These are phyloP conservation scores for Lagocephalus sceleratus DNA, from an alignment of 2,797 vertebrate genomes.

Conservation along the genomic window DNA sequence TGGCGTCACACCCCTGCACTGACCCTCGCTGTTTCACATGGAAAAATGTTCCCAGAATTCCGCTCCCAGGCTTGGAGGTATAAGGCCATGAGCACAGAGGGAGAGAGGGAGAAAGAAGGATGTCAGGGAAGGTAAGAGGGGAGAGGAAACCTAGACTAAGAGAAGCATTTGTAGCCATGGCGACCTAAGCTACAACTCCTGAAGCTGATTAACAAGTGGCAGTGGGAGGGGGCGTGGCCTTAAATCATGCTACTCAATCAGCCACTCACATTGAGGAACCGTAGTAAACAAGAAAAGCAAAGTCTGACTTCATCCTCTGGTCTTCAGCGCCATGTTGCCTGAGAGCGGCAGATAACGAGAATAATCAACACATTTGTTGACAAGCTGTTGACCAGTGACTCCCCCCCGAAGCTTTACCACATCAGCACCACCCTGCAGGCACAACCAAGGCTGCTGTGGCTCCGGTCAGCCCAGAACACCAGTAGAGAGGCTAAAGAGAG, in stretches of 20 bases:
- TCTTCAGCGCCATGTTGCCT: neutral
- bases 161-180: constrained; percentile 66
- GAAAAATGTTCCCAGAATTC: constrained; percentile 82
- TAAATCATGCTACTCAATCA: constrained; percentile 32
- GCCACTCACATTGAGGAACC: constrained; percentile 29
- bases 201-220: constrained; percentile 46
- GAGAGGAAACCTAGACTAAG: constrained; percentile 60
- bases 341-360: neutral
- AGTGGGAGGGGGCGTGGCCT: constrained; percentile 36
- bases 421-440: constrained; percentile 8
- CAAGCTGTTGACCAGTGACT: no score
- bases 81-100: constrained; percentile 47
- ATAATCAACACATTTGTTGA: no score
- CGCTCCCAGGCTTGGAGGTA: constrained; percentile 80
- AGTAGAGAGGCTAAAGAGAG: neutral
- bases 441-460: neutral
- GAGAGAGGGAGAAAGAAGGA: constrained; percentile 26
- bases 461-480: neutral
- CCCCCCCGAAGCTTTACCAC: constrained; percentile 6
- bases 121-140: constrained; percentile 49
- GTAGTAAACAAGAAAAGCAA: constrained; percentile 14
- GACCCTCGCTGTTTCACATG: constrained; percentile 81
- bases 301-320: neutral
- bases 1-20: constrained; percentile 81
- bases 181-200: constrained; percentile 44